phyloP scores from a whole-genome alignment of 1,140 invertebrate genomes.

The Cydia pomonella region DNA sequence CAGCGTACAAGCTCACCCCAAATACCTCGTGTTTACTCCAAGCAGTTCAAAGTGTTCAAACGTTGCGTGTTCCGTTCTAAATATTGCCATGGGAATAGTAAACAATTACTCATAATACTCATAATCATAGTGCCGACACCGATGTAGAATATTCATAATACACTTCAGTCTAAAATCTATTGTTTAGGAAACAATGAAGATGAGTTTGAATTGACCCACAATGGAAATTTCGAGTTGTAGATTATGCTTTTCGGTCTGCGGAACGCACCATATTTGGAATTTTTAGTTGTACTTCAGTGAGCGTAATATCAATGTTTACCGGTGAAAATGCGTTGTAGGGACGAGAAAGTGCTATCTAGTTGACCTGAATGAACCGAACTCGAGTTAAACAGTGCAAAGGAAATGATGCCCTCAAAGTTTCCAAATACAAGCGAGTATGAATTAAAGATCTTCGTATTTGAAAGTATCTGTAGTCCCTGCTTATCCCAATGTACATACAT shows the following conservation, averaged over 20 bases:
- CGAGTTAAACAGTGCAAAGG: not conserved
- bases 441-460: no score
- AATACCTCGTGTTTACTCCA: not conserved
- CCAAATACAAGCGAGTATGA: not conserved
- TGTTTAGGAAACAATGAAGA: no score
- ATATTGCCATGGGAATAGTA: constrained; percentile 14
- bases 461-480: no score
- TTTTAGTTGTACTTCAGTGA: not conserved
- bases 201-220: no score
- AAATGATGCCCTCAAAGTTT: not conserved
- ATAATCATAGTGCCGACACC: not conserved
- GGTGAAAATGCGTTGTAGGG: not conserved
- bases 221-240: no score
- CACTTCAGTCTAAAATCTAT: no score
- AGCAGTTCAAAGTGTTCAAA: constrained; percentile 2
- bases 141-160: no score
- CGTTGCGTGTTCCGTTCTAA: not conserved
- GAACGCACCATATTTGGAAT: not conserved
- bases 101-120: constrained; percentile 7
- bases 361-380: not conserved
- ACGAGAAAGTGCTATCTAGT: not conserved
- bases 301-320: not conserved
- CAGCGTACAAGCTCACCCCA: constrained; percentile 1
- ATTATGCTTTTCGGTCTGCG: not conserved
- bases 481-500: no score